These are phyloP conservation scores for Castor canadensis DNA, from an alignment of 2,113 vertebrate species.

Conservation along the genomic window DNA sequence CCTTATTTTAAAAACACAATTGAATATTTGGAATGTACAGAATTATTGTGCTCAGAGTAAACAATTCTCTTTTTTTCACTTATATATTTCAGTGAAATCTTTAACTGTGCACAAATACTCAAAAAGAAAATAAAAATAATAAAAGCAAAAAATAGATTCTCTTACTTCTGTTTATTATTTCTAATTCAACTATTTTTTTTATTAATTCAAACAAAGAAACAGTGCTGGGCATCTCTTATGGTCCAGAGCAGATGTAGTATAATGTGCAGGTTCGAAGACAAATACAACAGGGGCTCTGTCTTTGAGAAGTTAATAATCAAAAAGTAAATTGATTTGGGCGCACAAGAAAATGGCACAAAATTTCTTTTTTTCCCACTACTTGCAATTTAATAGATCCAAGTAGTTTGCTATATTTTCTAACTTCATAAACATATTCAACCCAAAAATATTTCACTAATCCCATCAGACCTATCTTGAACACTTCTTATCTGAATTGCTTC, in stretches of 20 bases:
- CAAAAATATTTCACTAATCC: too few relatives aligned
- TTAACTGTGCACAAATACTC: too few relatives aligned
- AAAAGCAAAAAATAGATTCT: too few relatives aligned
- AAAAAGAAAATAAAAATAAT: too few relatives aligned
- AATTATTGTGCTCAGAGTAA: not conserved
- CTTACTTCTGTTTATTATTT: not conserved
- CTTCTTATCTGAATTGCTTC: too few relatives aligned
- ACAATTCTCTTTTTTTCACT: conserved; percentile 26
- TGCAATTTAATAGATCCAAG: too few relatives aligned
- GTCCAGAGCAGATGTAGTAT: not conserved
- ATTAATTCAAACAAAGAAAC: not conserved
- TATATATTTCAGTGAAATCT: too few relatives aligned
- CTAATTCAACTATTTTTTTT: not conserved
- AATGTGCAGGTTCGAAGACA: not conserved
- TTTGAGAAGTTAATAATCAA: not conserved
- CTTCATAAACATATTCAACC: too few relatives aligned
- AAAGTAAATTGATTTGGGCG: not conserved
- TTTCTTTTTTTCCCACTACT: too few relatives aligned
- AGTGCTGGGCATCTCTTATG: not conserved
- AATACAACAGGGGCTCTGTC: not conserved
- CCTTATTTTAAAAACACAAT: not conserved
- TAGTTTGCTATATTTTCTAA: too few relatives aligned
- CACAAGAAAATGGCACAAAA: not conserved
- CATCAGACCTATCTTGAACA: too few relatives aligned
- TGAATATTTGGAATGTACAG: not conserved